Base-by-base conservation (phyloP, 2,113 vertebrate genomes). In the Uria lomvia region DNA sequence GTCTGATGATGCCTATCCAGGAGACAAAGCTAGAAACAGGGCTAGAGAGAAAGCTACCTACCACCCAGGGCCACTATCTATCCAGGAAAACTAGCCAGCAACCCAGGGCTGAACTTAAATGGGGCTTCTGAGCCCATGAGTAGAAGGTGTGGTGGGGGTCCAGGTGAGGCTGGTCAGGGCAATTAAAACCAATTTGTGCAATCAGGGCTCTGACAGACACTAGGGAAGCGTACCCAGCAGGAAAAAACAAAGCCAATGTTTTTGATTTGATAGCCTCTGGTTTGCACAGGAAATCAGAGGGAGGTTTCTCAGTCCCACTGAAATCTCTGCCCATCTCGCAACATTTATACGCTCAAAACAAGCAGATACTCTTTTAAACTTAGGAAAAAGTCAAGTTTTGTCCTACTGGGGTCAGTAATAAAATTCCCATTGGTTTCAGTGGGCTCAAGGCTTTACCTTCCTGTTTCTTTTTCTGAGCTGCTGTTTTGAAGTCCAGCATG, bases 401-500 rank as follows among this genome's bases (percentile, higher is more conserved):
- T 82, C 71, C 49, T 49, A 8, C 30, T 60, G 53, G 74, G 82
- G 66, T 88, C 92, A 95, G 50, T 83, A 92, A 94, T 88, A 90
- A 94, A 93, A 88, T 86, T 86, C 49, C 50, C 45, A 8, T 73
- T 90, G 50, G 66, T 93, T 95, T 91, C 81, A 58, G 30, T 7
- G 49, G 53, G 52, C 49, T 91, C 62, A 79, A 40, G 62, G 23
- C 67, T 93, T 90, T 70, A 76, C 53, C 53, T 93, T 10, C 5
- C 62, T 75, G 27, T 88, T 92, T 90, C 88, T 93, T 90, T 95
- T 86, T 75, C 42, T 90, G 67, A 88, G 70, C 53, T 96, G 90
- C 55, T 83, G 71, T 95, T 97, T 93, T 95, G 85, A 95, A 94
- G 95, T 92, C 63, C 71, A 95, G 36, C 93, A 74, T 3, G 29